Evolutionary conservation across 2,113 vertebrate genomes (phyloP).

Genomic region (Fulica atra): DNA sequence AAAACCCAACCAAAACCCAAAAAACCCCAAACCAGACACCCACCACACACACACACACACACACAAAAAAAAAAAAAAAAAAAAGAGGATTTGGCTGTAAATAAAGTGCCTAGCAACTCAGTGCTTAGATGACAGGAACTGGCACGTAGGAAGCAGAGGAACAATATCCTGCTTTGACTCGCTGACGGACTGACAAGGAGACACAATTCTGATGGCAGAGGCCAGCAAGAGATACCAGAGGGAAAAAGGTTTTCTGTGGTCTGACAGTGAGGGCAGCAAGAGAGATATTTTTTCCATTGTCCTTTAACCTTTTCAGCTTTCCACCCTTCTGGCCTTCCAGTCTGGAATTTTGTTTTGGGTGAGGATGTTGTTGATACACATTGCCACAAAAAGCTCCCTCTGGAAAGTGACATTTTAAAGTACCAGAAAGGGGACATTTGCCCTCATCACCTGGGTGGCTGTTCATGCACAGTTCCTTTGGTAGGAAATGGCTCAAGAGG

Average conservation of each 20-base stretch:
- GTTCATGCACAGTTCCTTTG: accelerated
- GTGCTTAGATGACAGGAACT: background rate
- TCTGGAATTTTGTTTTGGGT: background rate
- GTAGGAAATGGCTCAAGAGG: accelerated
- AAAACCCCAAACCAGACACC: accelerated
- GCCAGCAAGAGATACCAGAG: background rate
- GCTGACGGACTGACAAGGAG: background rate
- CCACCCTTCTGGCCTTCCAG: background rate
- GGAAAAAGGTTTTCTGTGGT: background rate
- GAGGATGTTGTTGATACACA: accelerated
- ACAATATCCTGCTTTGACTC: background rate
- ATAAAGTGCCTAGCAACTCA: background rate
- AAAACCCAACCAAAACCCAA: too few relatives aligned
- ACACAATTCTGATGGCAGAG: background rate
- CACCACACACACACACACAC: too few relatives aligned
- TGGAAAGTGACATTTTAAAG: background rate
- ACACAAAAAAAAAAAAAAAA: too few relatives aligned
- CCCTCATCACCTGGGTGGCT: background rate
- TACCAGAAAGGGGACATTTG: background rate
- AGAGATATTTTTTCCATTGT: background rate
- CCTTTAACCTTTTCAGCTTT: background rate
- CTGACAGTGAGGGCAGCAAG: background rate
- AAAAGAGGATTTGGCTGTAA: background rate
- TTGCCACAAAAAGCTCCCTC: background rate
- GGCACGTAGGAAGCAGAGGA: background rate